Base-by-base conservation (phyloP, 2,797 vertebrate genomes). In the Luscinia megarhynchos region DNA sequence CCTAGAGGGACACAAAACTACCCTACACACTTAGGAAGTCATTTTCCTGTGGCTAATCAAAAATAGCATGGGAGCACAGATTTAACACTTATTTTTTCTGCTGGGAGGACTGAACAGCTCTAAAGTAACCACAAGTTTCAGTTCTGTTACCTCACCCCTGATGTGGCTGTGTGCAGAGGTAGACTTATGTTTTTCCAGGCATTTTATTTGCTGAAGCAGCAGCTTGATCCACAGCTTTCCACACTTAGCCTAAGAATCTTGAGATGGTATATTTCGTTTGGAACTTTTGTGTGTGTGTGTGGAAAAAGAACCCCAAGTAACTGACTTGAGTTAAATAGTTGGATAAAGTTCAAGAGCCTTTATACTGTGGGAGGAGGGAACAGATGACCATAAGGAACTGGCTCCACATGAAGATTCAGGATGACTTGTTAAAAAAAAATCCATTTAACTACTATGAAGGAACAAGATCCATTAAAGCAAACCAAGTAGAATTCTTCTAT, bases 91-190 rank as follows among this genome's bases (percentile, higher is more conserved):
- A 2, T 66, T 63, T 72, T 75, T 91, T 29, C 34, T 66, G 26
- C 22, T 72, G n/a, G 34, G 26, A 80, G 10, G 41, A 74, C 9
- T 32, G 45, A 72, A 50, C 0, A 8, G 20, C 70, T 87, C 50
- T 18, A 2, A 38, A 64, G 32, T 1, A 34, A 75, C 36, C 2
- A 4, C 24, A 38, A 23, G n/a, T 66, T n/a, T 69, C 38, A 53
- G 41, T 26, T 53, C 62, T 67, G 34, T 55, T 61, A 64, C 18
- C 30, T 68, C 20, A 68, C 15, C n/a, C 13, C 30, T 27, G 5
- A 58, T 3, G 19, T 32, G 36, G 17, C 30, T 0, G 0, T 13
- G 32, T 41, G 11, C 12, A 82, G 16, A 64, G 21, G 10, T 9
- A 4, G 8, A 51, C n/a, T 26, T 46, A 32, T 0, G 0, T 10